phyloP scores from a whole-genome alignment of 2,797 vertebrate species.

The Pantherophis alleghaniensis region DNA sequence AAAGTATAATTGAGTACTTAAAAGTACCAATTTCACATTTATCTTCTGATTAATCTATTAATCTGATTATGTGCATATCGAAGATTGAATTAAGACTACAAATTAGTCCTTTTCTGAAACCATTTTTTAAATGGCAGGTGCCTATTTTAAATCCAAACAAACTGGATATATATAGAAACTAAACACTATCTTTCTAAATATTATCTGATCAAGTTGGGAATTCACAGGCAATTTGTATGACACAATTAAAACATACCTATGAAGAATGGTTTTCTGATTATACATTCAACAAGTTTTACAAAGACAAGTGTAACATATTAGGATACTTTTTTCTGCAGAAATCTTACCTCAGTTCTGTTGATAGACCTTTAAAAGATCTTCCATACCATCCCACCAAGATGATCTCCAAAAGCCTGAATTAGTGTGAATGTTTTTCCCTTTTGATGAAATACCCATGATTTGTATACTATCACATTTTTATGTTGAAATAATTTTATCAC shows the following conservation, averaged over 20 bases:
- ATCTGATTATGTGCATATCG: neutral
- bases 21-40: neutral
- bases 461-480: constrained; percentile 54
- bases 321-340: constrained; percentile 21
- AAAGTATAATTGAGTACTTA: constrained; percentile 11
- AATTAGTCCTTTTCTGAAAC: neutral
- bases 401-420: constrained; percentile 54
- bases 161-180: constrained; percentile 7
- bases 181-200: constrained; percentile 10
- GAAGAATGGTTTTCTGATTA: constrained; percentile 29
- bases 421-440: constrained; percentile 46
- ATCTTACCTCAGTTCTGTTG: constrained; percentile 66
- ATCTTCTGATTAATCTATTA: neutral
- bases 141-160: constrained; percentile 24
- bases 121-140: constrained; percentile 6
- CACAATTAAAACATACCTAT: constrained; percentile 23
- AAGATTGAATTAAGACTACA: neutral
- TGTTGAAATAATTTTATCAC: constrained; percentile 54
- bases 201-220: constrained; percentile 24
- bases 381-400: constrained; percentile 59
- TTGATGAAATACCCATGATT: constrained; percentile 49
- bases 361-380: constrained; percentile 62
- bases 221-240: constrained; percentile 34
- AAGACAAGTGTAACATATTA: constrained; percentile 41
- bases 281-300: constrained; percentile 51